A percentile compares a stretch with the other conserved stretches of the same genome.
phyloP scores from a whole-genome alignment of 2,113 vertebrate species.

The Planiliza haematocheilus region DNA sequence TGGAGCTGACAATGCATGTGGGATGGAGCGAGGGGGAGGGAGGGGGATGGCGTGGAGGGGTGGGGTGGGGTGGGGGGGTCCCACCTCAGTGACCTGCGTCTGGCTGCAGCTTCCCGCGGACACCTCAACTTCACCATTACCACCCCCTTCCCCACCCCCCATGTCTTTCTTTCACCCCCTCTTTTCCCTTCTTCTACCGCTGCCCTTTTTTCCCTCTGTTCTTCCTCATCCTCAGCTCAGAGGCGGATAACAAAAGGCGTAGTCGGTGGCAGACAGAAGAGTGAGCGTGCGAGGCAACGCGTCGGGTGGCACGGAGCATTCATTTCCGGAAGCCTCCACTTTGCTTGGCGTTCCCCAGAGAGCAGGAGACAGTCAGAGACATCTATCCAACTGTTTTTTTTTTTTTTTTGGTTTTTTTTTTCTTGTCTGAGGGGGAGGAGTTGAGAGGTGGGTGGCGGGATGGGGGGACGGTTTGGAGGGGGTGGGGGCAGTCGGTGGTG shows the following conservation, averaged over 20 bases:
- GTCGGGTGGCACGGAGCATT: conserved; percentile 63
- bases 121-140: conserved; percentile 36
- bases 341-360: conserved; percentile 75
- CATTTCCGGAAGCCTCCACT: conserved; percentile 82
- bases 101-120: conserved; percentile 66
- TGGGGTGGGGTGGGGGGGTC: conserved; percentile 32
- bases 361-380: conserved; percentile 78
- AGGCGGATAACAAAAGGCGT: conserved; percentile 76
- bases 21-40: conserved; percentile 37
- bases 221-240: conserved; percentile 64
- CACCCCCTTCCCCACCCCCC: neutral
- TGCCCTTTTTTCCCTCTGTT: conserved; percentile 34
- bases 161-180: conserved; percentile 14
- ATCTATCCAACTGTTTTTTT: conserved; percentile 66
- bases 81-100: conserved; percentile 80
- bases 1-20: conserved; percentile 70
- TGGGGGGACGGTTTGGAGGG: neutral
- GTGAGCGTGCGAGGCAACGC: conserved; percentile 54
- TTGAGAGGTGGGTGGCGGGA: conserved; percentile 64
- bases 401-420: conserved; percentile 27
- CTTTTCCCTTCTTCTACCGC: conserved; percentile 23
- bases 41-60: neutral
- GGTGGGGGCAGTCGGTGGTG: conserved; percentile 44
- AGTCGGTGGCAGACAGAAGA: conserved; percentile 68
- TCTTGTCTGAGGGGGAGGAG: conserved; percentile 75